Percentiles rank a stretch among this genome's conserved stretches.
Evolutionary conservation across 2,888 invertebrate genomes (phyloP).

Genomic region (Diarsia mendica): DNA sequence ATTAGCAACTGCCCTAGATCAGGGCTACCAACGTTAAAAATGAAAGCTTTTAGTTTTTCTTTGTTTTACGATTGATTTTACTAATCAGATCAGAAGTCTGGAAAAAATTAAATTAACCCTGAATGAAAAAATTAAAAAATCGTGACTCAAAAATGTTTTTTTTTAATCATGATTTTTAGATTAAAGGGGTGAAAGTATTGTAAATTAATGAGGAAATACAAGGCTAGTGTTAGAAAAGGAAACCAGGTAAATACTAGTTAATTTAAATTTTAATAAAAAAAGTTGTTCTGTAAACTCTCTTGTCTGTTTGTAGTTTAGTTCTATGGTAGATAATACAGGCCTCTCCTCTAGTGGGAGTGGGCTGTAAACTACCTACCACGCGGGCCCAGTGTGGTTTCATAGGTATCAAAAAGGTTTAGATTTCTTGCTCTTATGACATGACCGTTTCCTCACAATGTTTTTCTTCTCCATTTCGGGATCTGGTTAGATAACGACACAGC

Average conservation of each 20-base stretch:
- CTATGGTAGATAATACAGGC: no score
- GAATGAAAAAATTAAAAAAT: no score
- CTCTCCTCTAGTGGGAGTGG: fast-evolving
- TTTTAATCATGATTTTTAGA: no score
- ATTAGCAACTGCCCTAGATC: constrained; percentile 54
- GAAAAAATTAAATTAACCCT: background rate
- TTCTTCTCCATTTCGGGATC: background rate
- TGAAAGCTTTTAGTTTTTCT: background rate
- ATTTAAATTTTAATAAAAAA: background rate
- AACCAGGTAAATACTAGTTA: background rate
- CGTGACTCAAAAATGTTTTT: no score
- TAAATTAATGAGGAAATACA: background rate
- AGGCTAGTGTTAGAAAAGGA: background rate
- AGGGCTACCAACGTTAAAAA: constrained; percentile 50
- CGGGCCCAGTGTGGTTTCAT: background rate
- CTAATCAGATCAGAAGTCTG: no score
- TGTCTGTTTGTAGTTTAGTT: no score
- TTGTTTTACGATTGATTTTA: no score
- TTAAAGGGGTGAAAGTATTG: background rate
- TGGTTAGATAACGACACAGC: background rate
- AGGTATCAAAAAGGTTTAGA: background rate
- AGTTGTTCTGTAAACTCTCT: no score
- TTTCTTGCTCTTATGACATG: background rate
- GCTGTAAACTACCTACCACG: background rate
- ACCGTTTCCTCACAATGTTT: background rate